phyloP scores from a whole-genome alignment of 2,113 vertebrate genomes.

The Macaca mulatta region DNA sequence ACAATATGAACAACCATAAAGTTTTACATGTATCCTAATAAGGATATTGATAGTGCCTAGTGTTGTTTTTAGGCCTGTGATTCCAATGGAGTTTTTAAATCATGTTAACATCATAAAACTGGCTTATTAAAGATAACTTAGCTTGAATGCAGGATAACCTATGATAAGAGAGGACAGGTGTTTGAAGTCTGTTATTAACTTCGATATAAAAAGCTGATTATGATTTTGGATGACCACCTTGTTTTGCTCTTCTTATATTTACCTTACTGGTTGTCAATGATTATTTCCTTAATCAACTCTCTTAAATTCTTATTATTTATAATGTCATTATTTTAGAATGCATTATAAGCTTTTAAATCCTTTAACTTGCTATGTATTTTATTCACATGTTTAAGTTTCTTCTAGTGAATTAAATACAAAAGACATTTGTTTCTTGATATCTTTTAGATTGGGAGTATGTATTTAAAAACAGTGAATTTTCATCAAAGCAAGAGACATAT shows the following conservation, averaged over 20 bases:
- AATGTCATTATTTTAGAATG: neutral
- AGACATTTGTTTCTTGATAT: conserved; percentile 40
- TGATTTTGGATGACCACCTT: conserved; percentile 1
- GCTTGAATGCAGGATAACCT: conserved; percentile 2
- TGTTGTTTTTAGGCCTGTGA: neutral
- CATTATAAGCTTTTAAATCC: neutral
- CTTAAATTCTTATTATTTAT: neutral
- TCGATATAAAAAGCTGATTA: neutral
- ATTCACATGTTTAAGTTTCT: neutral
- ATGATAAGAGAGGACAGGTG: neutral
- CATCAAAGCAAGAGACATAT: conserved; percentile 56
- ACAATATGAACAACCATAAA: neutral
- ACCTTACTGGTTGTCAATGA: neutral
- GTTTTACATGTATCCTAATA: neutral
- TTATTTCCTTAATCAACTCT: neutral
- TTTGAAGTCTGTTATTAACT: neutral
- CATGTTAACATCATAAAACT: neutral
- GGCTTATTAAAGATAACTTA: conserved; percentile 23
- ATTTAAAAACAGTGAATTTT: conserved; percentile 32
- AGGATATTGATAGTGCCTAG: neutral
- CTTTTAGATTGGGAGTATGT: conserved; percentile 62
- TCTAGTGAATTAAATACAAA: conserved; percentile 33
- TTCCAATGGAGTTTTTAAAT: neutral
- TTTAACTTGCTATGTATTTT: neutral
- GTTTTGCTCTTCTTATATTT: neutral